A percentile compares a stretch with the other conserved stretches of the same genome.
Evolutionary conservation across 1,140 invertebrate genomes (phyloP).

Genomic region (Drosophila grimshawi): DNA sequence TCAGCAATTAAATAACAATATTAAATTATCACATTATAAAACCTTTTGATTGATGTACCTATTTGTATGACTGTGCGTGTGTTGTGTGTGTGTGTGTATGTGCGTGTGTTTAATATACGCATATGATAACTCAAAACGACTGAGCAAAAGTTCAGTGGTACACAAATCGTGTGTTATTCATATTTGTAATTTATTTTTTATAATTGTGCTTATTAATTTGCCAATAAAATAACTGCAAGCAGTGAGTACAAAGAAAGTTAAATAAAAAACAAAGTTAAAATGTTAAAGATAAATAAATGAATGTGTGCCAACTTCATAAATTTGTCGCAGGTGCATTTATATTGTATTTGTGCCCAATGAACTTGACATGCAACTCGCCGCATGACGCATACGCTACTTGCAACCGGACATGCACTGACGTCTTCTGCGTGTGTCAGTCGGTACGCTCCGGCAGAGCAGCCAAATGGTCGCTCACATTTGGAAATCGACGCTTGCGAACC

Average conservation of each 20-base stretch:
- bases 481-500: conserved; percentile 61
- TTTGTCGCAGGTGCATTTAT: conserved; percentile 55
- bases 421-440: conserved; percentile 69
- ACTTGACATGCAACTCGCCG: conserved; percentile 50
- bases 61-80: conserved; percentile 16
- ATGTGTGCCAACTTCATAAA: conserved; percentile 69
- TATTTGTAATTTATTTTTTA: conserved; percentile 61
- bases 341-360: conserved; percentile 68
- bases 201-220: conserved; percentile 64
- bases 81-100: background rate
- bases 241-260: conserved; percentile 11
- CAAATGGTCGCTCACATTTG: conserved; percentile 57
- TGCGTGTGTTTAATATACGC: background rate
- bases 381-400: conserved; percentile 9
- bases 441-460: conserved; percentile 35
- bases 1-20: conserved; percentile 30
- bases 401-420: conserved; percentile 54
- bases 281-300: conserved; percentile 38
- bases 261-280: conserved; percentile 30
- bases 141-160: conserved; percentile 74
- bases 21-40: conserved; percentile 32
- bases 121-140: conserved; percentile 12
- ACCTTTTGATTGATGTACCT: conserved; percentile 34
- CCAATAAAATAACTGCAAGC: conserved; percentile 47
- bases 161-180: conserved; percentile 69